These are phyloP conservation scores for Podarcis lilfordi DNA, from an alignment of 2,797 vertebrate species.

Conservation along the genomic window DNA sequence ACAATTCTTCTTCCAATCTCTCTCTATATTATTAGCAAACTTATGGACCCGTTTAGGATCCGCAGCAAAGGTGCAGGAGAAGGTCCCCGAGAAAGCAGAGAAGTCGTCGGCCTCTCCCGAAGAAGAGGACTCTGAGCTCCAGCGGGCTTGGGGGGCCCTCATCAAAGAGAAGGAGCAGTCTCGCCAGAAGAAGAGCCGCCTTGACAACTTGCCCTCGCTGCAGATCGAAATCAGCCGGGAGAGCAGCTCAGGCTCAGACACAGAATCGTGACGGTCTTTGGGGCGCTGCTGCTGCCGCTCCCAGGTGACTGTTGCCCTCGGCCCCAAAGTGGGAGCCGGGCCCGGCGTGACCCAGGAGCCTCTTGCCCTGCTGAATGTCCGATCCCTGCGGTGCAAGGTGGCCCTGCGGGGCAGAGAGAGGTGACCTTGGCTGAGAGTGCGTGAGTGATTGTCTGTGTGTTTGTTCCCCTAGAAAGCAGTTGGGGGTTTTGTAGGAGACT, in stretches of 20 bases:
- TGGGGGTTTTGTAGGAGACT: conserved; percentile 62
- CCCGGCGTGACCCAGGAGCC: neutral
- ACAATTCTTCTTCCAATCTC: neutral
- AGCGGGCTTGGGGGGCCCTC: conserved; percentile 94
- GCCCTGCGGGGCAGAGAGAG: conserved; percentile 61
- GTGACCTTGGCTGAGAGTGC: conserved; percentile 32
- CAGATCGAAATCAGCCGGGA: conserved; percentile 98
- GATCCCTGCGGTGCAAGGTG: conserved; percentile 44
- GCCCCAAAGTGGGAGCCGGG: conserved; percentile 38
- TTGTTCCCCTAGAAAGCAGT: conserved; percentile 56
- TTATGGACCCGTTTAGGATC: conserved; percentile 94
- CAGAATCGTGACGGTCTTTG: conserved; percentile 85
- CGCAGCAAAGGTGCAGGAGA: conserved; percentile 75
- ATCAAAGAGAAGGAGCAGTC: conserved; percentile 95
- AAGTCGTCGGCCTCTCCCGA: conserved; percentile 74
- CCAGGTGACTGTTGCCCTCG: conserved; percentile 53
- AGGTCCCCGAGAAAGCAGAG: conserved; percentile 75
- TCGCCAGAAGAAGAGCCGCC: conserved; percentile 93
- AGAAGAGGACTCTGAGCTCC: conserved; percentile 92
- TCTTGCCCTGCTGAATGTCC: conserved; percentile 50
- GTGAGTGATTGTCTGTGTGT: conserved; percentile 57
- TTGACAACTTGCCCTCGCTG: conserved; percentile 95
- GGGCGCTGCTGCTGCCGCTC: neutral
- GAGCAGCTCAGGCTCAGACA: conserved; percentile 92
- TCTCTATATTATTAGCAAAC: conserved; percentile 75